These are phyloP conservation scores for Copidosoma aretas DNA, from an alignment of 2,888 invertebrate genomes.

Conservation along the genomic window DNA sequence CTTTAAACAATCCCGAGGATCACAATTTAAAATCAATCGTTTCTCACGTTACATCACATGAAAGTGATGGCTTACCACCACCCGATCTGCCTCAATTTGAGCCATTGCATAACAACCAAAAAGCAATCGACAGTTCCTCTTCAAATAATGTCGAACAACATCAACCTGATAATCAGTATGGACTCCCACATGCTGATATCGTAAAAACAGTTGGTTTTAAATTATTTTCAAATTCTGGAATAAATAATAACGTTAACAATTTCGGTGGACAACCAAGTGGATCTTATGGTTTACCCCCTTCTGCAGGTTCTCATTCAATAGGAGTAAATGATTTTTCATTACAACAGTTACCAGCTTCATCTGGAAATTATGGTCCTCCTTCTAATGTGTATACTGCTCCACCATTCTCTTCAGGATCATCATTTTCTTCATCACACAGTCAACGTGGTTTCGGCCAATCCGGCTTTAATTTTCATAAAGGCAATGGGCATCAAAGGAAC, in stretches of 20 bases:
- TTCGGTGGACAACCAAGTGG: constrained; percentile 30
- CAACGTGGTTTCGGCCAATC: constrained; percentile 50
- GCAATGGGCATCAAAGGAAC: constrained; percentile 42
- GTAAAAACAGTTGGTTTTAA: constrained; percentile 49
- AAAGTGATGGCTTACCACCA: constrained; percentile 55
- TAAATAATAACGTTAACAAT: constrained; percentile 41
- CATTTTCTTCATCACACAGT: constrained; percentile 57
- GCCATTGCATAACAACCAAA: constrained; percentile 54
- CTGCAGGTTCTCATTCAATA: constrained; percentile 44
- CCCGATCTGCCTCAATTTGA: constrained; percentile 57
- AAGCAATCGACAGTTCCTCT: constrained; percentile 45
- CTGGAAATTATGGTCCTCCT: constrained; percentile 46
- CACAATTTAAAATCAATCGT: constrained; percentile 55
- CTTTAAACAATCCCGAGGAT: constrained; percentile 58
- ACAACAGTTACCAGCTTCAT: constrained; percentile 30
- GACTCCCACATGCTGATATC: constrained; percentile 41
- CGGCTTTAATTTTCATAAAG: constrained; percentile 35
- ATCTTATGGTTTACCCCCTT: constrained; percentile 37
- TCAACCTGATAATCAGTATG: constrained; percentile 39
- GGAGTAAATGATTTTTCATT: constrained; percentile 43
- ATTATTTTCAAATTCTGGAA: constrained; percentile 44
- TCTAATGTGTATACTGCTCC: constrained; percentile 32
- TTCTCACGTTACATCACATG: constrained; percentile 49
- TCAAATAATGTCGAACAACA: constrained; percentile 38
- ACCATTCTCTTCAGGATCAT: constrained; percentile 11